Evolutionary conservation across 2,797 vertebrate genomes (phyloP), one percentile per base, ranked within the genome.

Genomic region (Sebastes diploproa): DNA sequence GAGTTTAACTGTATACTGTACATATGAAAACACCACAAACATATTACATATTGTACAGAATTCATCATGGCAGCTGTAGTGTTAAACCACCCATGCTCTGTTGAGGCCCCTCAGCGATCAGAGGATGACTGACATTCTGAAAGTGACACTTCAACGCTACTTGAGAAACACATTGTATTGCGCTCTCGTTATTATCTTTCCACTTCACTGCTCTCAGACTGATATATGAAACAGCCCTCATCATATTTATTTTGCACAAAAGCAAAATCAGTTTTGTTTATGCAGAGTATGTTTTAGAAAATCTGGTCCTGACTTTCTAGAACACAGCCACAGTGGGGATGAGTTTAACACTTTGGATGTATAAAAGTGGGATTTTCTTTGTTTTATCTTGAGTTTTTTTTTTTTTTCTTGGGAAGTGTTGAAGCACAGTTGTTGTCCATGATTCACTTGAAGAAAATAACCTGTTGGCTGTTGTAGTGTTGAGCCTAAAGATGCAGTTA

Each of bases 61-160:
- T 59, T 4, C 42, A 63, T 63, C n/a, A 59, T 18, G 25, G 68
- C 42, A 79, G 60, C 71, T 76, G 70, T 11, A 30, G 76, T n/a
- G 69, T 81, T 75, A 66, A 88, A 76, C 38, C 52, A 60, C 38
- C 56, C 59, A 2, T 55, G 70, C 66, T 84, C 68, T 70, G 72
- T 71, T 46, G 46, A 75, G 80, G 59, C 63, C 82, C 55, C 66
- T 82, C 76, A 29, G 62, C 11, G 73, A 84, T 68, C 66, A 69
- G 75, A 83, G 72, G 72, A 86, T 91, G 89, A 92, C 70, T 93
- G 88, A 87, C 89, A 87, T 78, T 78, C 77, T 73, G 64, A 86
- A 86, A 92, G 85, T 81, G 84, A 87, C 85, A 88, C 90, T 91
- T 86, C 72, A 84, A 83, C 50, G 80, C 83, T 87, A 81, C 91